Evolutionary conservation across 2,113 vertebrate genomes (phyloP).

Genomic region (Poeciliopsis prolifica): DNA sequence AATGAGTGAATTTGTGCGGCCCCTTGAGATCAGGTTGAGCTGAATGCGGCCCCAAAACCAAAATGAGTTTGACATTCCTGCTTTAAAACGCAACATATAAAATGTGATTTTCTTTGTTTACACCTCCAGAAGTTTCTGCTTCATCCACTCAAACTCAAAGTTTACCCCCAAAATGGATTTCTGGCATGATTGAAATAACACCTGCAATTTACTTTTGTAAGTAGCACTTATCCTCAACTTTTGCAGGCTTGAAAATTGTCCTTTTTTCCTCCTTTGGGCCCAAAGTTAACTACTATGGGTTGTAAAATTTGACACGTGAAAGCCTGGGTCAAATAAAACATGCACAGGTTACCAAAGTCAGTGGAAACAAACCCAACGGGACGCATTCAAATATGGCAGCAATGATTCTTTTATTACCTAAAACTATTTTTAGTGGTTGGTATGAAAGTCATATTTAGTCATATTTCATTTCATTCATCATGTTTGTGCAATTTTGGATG

Average conservation of each 20-base stretch:
- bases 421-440: conserved; percentile 9
- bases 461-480: conserved; percentile 16
- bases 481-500: too few relatives aligned
- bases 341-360: conserved; percentile 40
- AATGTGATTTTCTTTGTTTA: background rate
- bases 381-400: conserved; percentile 26
- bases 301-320: conserved; percentile 57
- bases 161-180: conserved; percentile 39
- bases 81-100: too few relatives aligned
- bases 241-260: conserved; percentile 32
- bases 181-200: conserved; percentile 61
- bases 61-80: too few relatives aligned
- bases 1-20: too few relatives aligned
- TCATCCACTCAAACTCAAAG: conserved; percentile 24
- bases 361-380: conserved; percentile 45
- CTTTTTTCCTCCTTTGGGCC: conserved; percentile 40
- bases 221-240: conserved; percentile 59
- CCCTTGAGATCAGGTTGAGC: too few relatives aligned
- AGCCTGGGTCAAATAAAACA: conserved; percentile 64
- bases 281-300: conserved; percentile 43
- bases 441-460: conserved; percentile 9
- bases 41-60: too few relatives aligned
- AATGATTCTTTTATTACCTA: conserved; percentile 12
- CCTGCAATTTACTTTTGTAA: conserved; percentile 55
- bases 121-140: background rate